Base-by-base conservation (phyloP, 2,113 vertebrate genomes). In the Thomomys bottae region DNA sequence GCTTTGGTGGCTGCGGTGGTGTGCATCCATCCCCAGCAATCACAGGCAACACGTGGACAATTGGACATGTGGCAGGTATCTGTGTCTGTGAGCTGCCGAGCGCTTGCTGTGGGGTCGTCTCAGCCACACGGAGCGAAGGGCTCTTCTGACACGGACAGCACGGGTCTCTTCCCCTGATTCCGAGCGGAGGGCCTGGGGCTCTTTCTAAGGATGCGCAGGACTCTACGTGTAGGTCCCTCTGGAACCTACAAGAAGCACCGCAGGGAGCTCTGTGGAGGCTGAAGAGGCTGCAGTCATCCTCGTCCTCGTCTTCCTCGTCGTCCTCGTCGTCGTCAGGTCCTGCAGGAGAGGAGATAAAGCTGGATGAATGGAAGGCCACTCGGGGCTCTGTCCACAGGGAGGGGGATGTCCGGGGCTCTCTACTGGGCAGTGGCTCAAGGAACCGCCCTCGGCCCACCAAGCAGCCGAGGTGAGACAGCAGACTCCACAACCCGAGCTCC, bases 1-100 rank as follows among this genome's bases (percentile, higher is more conserved):
- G 38, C 38, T 36, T 72, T 24, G 34, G 42, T 64, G 32, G 34
- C 10, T 21, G 32, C 40, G 11, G 5, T 8, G 36, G 40, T 71
- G 21, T 23, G 11, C 42, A 20, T 18, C 10, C 10, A 26, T 21
- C 2, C 32, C 45, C 1, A 3, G 34, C 11, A 8, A 20, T 21
- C 15, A 72, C 61, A 32, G 77, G 67, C 26, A 57, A 2, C 6
- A n/a, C n/a, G n/a, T n/a, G n/a, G n/a, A n/a, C n/a, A n/a, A n/a
- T n/a, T 26, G 32, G 61, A 79, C 11, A 4, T 1, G 0, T 0
- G 2, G 8, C 4, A 59, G 57, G 38, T 61, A 9, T 5, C 0
- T 61, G 59, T 61, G 59, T 61, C 6, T 24, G 21, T 61, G 59
- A 8, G 59, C 21, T 61, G 59, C 59, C 6, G 23, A 23, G 23